A percentile compares a stretch with the other conserved stretches of the same genome.
These are phyloP conservation scores for Harpagifer antarcticus DNA, from an alignment of 2,797 vertebrate species.

Conservation along the genomic window DNA sequence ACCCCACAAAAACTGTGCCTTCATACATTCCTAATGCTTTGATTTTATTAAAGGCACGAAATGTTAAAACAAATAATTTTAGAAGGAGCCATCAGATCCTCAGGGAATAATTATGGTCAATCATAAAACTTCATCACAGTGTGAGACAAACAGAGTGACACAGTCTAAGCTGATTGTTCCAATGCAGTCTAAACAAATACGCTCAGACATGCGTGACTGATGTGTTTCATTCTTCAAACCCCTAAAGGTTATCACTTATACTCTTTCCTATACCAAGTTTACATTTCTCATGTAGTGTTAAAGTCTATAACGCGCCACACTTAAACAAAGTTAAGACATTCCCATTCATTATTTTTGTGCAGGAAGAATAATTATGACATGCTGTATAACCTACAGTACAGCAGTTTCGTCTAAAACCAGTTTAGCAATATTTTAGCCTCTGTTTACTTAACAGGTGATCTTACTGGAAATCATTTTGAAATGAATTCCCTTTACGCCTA, in stretches of 20 bases:
- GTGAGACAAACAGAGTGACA: conserved; percentile 61
- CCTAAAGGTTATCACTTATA: conserved; percentile 56
- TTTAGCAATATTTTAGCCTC: conserved; percentile 18
- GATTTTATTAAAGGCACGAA: conserved; percentile 12
- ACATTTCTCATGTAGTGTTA: conserved; percentile 23
- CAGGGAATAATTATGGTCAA: conserved; percentile 67
- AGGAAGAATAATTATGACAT: background rate
- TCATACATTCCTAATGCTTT: conserved; percentile 3
- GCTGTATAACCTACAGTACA: background rate
- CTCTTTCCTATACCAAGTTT: conserved; percentile 24
- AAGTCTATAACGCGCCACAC: conserved; percentile 1
- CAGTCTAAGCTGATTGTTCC: conserved; percentile 64
- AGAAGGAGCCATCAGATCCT: conserved; percentile 32
- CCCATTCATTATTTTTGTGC: background rate
- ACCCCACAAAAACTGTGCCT: background rate
- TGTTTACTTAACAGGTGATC: background rate
- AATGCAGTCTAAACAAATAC: conserved; percentile 64
- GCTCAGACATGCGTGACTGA: conserved; percentile 60
- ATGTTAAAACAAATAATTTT: conserved; percentile 42
- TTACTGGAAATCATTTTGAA: conserved; percentile 14
- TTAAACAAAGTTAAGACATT: conserved; percentile 3
- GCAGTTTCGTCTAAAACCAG: conserved; percentile 23
- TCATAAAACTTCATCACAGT: conserved; percentile 65
- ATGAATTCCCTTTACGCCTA: background rate
- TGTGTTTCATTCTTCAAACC: conserved; percentile 55